Percentiles rank a stretch among this genome's conserved stretches.
These are phyloP conservation scores for Argya squamiceps DNA, from an alignment of 2,797 vertebrate species.

Conservation along the genomic window DNA sequence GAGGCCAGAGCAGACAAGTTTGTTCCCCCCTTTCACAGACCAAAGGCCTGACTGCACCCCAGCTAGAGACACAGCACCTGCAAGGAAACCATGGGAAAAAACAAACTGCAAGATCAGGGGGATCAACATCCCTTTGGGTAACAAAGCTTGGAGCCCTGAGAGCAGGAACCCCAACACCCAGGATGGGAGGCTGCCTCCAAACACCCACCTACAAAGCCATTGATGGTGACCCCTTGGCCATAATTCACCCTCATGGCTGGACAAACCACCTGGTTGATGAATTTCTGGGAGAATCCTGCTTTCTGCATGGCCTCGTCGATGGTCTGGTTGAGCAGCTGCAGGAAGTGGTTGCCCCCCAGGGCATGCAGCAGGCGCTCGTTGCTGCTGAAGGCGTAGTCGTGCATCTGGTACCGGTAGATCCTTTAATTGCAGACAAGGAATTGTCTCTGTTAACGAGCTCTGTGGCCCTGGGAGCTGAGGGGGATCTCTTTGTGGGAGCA, in stretches of 20 bases:
- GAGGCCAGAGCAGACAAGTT: conserved; percentile 85
- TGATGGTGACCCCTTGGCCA: too few species aligned
- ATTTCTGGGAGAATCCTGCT: conserved; percentile 89
- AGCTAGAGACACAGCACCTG: conserved; percentile 87
- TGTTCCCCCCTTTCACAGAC: conserved; percentile 93
- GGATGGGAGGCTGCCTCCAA: too few species aligned
- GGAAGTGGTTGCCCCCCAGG: conserved; percentile 84
- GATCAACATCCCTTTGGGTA: neutral
- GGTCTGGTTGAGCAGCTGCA: conserved; percentile 83
- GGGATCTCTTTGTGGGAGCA: neutral
- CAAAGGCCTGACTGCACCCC: conserved; percentile 83
- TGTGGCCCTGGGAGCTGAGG: rapidly evolving
- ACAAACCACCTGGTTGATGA: conserved; percentile 85
- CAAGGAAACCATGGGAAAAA: neutral
- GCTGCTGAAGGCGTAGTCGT: conserved; percentile 90
- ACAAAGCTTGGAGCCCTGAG: neutral
- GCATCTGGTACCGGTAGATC: conserved; percentile 94
- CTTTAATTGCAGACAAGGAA: conserved; percentile 64
- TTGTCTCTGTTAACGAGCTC: neutral
- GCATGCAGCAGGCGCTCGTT: conserved; percentile 87
- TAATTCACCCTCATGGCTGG: too few species aligned
- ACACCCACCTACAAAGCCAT: too few species aligned
- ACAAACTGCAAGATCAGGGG: neutral
- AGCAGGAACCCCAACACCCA: neutral
- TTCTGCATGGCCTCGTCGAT: conserved; percentile 87